These are phyloP conservation scores for Eleginops maclovinus DNA, from an alignment of 2,113 vertebrate species.

Conservation along the genomic window DNA sequence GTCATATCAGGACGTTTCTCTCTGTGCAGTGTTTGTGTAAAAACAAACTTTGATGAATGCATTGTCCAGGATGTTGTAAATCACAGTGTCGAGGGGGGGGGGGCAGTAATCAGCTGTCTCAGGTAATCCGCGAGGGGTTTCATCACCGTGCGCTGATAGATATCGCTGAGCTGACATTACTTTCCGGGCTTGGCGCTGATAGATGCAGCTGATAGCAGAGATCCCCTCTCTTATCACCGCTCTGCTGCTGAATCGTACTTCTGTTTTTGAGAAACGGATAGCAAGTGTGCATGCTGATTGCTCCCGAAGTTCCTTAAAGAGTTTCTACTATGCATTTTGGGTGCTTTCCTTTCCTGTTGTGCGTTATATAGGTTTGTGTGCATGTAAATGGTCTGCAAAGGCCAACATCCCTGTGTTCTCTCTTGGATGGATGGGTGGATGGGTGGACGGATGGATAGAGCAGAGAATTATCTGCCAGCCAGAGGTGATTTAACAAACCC, in stretches of 20 bases:
- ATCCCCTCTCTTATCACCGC: neutral
- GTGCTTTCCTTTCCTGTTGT: too few species aligned
- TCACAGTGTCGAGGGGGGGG: constrained; percentile 20
- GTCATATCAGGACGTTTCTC: neutral
- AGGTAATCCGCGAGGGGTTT: constrained; percentile 30
- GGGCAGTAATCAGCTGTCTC: constrained; percentile 48
- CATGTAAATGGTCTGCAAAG: too few species aligned
- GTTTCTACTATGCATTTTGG: too few species aligned
- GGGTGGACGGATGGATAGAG: too few species aligned
- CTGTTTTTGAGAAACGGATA: neutral
- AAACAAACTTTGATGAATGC: constrained; percentile 33
- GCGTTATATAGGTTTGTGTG: too few species aligned
- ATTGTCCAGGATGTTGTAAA: constrained; percentile 15
- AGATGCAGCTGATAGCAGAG: constrained; percentile 3
- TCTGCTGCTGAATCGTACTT: neutral
- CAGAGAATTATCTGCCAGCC: too few species aligned
- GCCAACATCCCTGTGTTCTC: too few species aligned
- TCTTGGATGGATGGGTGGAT: too few species aligned
- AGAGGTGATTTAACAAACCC: too few species aligned
- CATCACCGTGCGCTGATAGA: constrained; percentile 14
- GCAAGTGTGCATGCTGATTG: constrained; percentile 9
- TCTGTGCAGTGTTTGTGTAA: neutral
- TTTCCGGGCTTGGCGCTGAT: neutral
- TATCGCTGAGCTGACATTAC: neutral
- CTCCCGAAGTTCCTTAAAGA: neutral